These are phyloP conservation scores for Sciaenops ocellatus DNA, from an alignment of 2,797 vertebrate genomes.

Conservation along the genomic window DNA sequence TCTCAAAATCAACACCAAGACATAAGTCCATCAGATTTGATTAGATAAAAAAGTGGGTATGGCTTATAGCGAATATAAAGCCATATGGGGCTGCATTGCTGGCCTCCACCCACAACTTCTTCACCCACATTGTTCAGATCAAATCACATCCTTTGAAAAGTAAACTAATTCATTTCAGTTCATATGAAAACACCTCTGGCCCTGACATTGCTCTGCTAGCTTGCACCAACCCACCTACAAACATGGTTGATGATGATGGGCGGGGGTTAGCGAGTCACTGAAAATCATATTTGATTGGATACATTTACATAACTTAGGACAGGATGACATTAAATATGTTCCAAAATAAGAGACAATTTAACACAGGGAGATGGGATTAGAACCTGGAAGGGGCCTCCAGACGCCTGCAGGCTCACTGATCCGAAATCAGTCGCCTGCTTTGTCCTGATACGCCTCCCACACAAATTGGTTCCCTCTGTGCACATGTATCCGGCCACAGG, in stretches of 20 bases:
- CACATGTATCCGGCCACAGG: conserved; percentile 84
- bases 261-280: not conserved
- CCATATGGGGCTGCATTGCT: not conserved
- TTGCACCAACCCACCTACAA: too few species aligned
- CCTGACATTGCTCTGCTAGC: too few species aligned
- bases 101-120: not conserved
- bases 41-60: not conserved
- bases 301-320: not conserved
- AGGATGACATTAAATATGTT: not conserved
- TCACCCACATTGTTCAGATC: not conserved
- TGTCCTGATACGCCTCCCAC: conserved; percentile 78
- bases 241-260: not conserved
- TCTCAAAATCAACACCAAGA: too few species aligned
- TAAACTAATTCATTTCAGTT: not conserved
- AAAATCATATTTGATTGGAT: not conserved
- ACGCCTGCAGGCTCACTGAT: conserved; percentile 64
- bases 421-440: conserved; percentile 71
- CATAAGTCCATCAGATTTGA: not conserved
- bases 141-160: not conserved
- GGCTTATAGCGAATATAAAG: not conserved
- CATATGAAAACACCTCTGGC: not conserved
- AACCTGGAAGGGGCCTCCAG: conserved; percentile 33
- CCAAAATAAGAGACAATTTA: not conserved
- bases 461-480: conserved; percentile 84
- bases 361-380: not conserved